Evolutionary conservation across 2,888 invertebrate species (phyloP), one percentile per base, ranked within the genome.

Genomic region (Hemistola chrysoprasaria): DNA sequence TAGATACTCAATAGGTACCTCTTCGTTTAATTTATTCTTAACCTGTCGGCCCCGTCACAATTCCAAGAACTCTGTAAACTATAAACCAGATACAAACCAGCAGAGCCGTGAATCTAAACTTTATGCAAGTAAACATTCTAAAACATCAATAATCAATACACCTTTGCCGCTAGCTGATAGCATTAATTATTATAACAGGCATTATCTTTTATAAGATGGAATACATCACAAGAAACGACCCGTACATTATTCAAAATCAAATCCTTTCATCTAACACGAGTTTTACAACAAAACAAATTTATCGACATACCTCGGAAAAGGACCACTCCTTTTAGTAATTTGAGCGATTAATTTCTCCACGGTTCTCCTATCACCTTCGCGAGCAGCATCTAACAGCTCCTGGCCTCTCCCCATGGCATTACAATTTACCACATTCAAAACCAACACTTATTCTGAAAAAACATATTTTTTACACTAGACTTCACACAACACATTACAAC

Each of bases 351-450:
- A 95, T 91, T 97, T 97, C 85, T 97, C 97, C 58, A 97, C 96
- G 65, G 94, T 92, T 61, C 92, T 91, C 69, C 94, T 92, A 86
- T 98, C 96, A 76, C 98, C 98, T 90, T 94, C 96, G 70, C 98
- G 93, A 61, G 98, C 97, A 65, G 97, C 98, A 79, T 98, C 98
- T 82, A 98, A 91, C 84, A 98, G 92, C 90, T 98, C 98, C 88
- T 97, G 97, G 88, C 98, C 98, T 90, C 97, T 97, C 79, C 98
- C 98, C 97, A 98, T 98, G 78, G 79, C 84, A 84, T 71, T 78
- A 77, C 68, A 59, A 52, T 62, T 66, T 66, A 72, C 66, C 76
- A 82, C 76, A 73, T 81, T 82, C 76, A 78, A 85, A 88, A 90
- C 85, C 82, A 80, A 88, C 86, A 89, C 84, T 78, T 61, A 70